Evolutionary conservation across 37 sponge, comb jelly and placozoan genomes (phyloP), one percentile per base, ranked within the genome.

Genomic region (Lycopodina hypogea): DNA sequence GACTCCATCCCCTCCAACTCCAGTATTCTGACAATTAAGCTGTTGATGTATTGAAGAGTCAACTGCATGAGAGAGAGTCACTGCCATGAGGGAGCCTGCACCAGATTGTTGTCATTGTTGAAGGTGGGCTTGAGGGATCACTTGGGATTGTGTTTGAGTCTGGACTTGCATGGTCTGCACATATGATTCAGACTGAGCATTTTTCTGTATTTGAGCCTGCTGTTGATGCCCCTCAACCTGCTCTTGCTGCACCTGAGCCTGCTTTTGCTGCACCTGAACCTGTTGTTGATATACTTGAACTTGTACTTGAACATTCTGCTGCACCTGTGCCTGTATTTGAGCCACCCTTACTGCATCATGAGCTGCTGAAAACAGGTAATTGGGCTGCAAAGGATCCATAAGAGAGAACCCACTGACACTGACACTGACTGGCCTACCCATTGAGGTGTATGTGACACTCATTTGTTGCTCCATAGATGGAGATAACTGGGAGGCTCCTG

Each of bases 271-370:
- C n/a, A n/a, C n/a, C n/a, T n/a, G n/a, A n/a, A n/a, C n/a, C n/a
- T n/a, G n/a, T n/a, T 11, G 22, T 14, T 21, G n/a, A n/a, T n/a
- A n/a, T n/a, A n/a, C n/a, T n/a, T n/a, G n/a, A n/a, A n/a, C n/a
- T n/a, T 75, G 76, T 24, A 37, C 39, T 11, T 61, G 65, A 6
- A 45, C 70, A 14, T 70, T 42, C 11, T 60, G 62, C 53, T 77
- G n/a, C n/a, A n/a, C n/a, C n/a, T n/a, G 64, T 36, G 77, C 62
- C 30, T 64, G 65, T 4, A 64, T 30, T n/a, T 64, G 65, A 62
- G 40, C 79, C 15, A 7, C 38, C 3, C 45, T 59, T 3, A 37
- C 81, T 8, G 81, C 69, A 35, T 36, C 72, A 11, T 23, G 2
- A 22, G 70, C 32, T 30, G 33, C 66, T 4, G 66, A 30, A 51